phyloP scores from a whole-genome alignment of 2,113 vertebrate genomes.

The Cyprinodon variegatus region DNA sequence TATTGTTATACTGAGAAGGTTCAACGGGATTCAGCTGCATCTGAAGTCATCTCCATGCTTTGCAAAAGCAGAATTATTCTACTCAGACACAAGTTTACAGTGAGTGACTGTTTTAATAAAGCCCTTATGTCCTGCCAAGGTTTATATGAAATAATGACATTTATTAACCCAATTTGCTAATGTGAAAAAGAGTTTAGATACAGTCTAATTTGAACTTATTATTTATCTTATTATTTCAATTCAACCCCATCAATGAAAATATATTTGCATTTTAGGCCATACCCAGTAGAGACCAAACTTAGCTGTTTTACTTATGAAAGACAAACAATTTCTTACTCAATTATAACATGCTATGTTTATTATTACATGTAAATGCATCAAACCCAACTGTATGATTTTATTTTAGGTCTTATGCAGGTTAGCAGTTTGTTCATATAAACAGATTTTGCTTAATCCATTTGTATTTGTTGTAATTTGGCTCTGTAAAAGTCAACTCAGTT shows the following conservation, averaged over 20 bases:
- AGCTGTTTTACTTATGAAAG: not conserved
- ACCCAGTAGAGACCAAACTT: not conserved
- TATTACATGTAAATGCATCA: not conserved
- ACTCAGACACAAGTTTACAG: not conserved
- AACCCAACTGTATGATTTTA: not conserved
- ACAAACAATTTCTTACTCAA: too few relatives aligned
- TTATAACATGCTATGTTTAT: not conserved
- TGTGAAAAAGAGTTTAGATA: not conserved
- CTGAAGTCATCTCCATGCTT: not conserved
- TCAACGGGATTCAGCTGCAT: not conserved
- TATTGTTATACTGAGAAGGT: not conserved
- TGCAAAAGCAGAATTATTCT: not conserved
- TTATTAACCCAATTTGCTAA: constrained; percentile 13
- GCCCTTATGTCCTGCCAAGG: constrained; percentile 21
- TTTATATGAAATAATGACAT: constrained; percentile 13
- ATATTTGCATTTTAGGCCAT: not conserved
- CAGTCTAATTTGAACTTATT: not conserved
- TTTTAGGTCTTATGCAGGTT: not conserved
- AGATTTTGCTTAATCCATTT: not conserved
- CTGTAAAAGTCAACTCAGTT: not conserved
- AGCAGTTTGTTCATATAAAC: not conserved
- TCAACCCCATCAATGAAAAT: not conserved
- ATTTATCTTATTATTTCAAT: not conserved
- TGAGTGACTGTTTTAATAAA: not conserved
- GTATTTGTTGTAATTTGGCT: not conserved